Base-by-base conservation (phyloP, 2,113 vertebrate genomes). In the Triplophysa rosa region DNA sequence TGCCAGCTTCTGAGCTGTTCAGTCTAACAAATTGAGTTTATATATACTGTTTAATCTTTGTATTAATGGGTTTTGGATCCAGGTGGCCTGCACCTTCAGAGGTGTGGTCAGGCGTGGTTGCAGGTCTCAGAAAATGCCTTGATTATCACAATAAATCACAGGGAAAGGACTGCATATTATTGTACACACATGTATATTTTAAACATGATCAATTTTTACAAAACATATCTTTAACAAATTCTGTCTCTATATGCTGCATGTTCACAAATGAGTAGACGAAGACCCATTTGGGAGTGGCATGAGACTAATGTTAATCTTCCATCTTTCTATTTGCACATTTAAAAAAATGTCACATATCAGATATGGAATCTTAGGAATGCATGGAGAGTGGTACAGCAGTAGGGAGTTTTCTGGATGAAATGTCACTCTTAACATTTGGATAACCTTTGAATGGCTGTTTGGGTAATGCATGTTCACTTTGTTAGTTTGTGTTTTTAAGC, bases 321-420 rank as follows among this genome's bases (percentile, higher is more conserved):
- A 19, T 21, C 9, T 7, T 66, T 4, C 2, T 3, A 52, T 67
- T 29, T 37, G 24, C 11, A 59, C 8, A 14, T 61, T 75, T 54
- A 52, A 62, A 58, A 49, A 54, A 26, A 79, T 40, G 13, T 24
- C 12, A 14, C 78, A 73, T 63, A 23, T 16, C 61, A 82, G 76
- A 76, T 49, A 87, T 61, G 85, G 87, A 89, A 90, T 91, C 65
- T 80, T 65, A 84, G 82, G 88, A 89, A 90, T 91, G 87, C 68
- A 67, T 82, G 67, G 63, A 87, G 82, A 64, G 83, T 52, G 12
- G 16, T 66, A 21, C 19, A 59, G 45, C 54, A 49, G 10, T 4
- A 24, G 26, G 62, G 24, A 73, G 74, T 23, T 45, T 74, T 69
- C 62, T 52, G 29, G 82, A 63, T 26, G 37, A 42, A 33, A 56